Evolutionary conservation across 2,797 vertebrate species (phyloP).

Genomic region (Galago senegalensis): DNA sequence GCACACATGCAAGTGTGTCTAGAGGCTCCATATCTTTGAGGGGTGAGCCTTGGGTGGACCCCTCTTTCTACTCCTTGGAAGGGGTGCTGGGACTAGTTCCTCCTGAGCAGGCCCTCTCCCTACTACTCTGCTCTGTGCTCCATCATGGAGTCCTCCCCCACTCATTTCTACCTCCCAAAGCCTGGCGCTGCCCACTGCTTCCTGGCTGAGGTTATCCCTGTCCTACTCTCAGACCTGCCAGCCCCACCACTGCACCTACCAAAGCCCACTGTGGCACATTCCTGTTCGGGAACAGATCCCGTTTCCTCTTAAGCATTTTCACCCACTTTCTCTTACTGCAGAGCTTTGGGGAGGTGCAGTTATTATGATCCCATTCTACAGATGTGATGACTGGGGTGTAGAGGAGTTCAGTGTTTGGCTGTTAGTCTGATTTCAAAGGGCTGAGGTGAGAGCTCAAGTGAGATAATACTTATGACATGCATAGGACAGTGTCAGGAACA

Average conservation of each 20-base stretch:
- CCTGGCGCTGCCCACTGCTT: not conserved
- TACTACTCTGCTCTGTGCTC: too few relatives aligned
- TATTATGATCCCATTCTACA: not conserved
- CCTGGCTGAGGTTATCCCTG: not conserved
- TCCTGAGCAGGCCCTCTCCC: not conserved
- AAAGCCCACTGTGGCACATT: accelerated
- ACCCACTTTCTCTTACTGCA: not conserved
- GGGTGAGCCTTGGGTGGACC: not conserved
- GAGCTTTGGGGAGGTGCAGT: not conserved
- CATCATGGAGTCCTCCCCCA: not conserved
- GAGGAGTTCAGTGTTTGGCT: not conserved
- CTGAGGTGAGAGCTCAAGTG: not conserved
- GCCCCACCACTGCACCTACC: not conserved
- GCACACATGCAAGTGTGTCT: not conserved
- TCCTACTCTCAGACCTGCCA: not conserved
- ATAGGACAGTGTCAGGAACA: not conserved
- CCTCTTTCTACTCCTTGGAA: not conserved
- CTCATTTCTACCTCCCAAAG: not conserved
- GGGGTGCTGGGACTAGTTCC: not conserved
- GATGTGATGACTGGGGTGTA: not conserved
- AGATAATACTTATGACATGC: not conserved
- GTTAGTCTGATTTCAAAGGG: not conserved
- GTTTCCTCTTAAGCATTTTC: not conserved
- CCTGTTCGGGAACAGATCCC: not conserved
- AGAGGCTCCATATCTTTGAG: not conserved